phyloP scores from a whole-genome alignment of 2,888 invertebrate genomes.

The Orthonevra nobilis region DNA sequence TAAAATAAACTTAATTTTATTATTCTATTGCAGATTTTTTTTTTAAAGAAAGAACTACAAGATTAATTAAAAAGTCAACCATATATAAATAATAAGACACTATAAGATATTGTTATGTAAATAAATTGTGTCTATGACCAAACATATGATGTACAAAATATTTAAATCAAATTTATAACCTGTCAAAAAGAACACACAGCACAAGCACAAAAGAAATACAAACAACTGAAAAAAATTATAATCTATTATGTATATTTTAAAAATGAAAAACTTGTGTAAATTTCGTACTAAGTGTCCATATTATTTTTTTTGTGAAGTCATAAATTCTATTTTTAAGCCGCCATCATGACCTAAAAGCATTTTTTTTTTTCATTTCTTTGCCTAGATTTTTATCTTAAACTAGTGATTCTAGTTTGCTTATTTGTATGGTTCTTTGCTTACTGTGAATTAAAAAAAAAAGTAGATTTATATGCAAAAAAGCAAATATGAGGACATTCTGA shows the following conservation, averaged over 20 bases:
- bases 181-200: constrained; percentile 71
- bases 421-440: constrained; percentile 24
- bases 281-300: too few species aligned
- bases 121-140: neutral
- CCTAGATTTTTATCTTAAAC: neutral
- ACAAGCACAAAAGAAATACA: constrained; percentile 40
- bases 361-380: neutral
- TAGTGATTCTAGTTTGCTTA: constrained; percentile 4
- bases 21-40: constrained; percentile 49
- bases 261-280: too few species aligned
- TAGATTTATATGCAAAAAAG: neutral
- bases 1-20: too few species aligned
- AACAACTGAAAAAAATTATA: constrained; percentile 29
- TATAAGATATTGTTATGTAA: constrained; percentile 1
- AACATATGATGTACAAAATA: constrained; percentile 3
- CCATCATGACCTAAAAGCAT: neutral
- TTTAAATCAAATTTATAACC: constrained; percentile 21
- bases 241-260: too few species aligned
- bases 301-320: too few species aligned
- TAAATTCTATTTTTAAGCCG: too few species aligned
- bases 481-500: too few species aligned
- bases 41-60: neutral
- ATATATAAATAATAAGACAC: neutral
- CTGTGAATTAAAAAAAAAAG: too few species aligned
- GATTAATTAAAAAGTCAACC: neutral